phyloP scores from a whole-genome alignment of 2,888 invertebrate genomes.

The Sesia bembeciformis region DNA sequence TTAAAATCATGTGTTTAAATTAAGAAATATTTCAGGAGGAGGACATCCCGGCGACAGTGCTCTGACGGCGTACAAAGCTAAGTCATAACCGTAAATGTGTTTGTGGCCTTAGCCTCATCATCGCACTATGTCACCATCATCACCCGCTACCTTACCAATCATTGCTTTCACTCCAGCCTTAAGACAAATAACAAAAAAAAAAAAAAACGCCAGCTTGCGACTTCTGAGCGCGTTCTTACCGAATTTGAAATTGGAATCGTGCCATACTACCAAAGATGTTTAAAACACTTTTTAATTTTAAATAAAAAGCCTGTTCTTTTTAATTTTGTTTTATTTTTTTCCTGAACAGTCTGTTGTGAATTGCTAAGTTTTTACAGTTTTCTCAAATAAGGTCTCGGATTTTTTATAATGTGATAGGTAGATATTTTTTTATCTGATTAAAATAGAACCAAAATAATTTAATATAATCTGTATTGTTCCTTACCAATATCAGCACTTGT shows the following conservation, averaged over 20 bases:
- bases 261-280: constrained; percentile 36
- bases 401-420: neutral
- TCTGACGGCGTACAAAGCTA: constrained; percentile 66
- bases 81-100: constrained; percentile 57
- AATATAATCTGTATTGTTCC: constrained; percentile 21
- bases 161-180: constrained; percentile 48
- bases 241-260: constrained; percentile 14
- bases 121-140: constrained; percentile 44
- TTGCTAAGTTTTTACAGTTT: constrained; percentile 7
- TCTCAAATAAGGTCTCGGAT: neutral
- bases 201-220: constrained; percentile 38
- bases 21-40: constrained; percentile 46
- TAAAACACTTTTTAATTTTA: constrained; percentile 32
- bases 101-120: constrained; percentile 57
- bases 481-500: constrained; percentile 36
- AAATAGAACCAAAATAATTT: constrained; percentile 45
- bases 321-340: constrained; percentile 20
- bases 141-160: constrained; percentile 65
- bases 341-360: constrained; percentile 14
- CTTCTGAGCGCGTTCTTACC: constrained; percentile 11
- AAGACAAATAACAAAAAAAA: constrained; percentile 29
- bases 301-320: constrained; percentile 35
- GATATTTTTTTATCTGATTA: constrained; percentile 17
- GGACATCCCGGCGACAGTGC: constrained; percentile 66
- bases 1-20: no score